Base-by-base conservation (phyloP, 1,140 invertebrate species). In the Pseudomyrmex sp. region DNA sequence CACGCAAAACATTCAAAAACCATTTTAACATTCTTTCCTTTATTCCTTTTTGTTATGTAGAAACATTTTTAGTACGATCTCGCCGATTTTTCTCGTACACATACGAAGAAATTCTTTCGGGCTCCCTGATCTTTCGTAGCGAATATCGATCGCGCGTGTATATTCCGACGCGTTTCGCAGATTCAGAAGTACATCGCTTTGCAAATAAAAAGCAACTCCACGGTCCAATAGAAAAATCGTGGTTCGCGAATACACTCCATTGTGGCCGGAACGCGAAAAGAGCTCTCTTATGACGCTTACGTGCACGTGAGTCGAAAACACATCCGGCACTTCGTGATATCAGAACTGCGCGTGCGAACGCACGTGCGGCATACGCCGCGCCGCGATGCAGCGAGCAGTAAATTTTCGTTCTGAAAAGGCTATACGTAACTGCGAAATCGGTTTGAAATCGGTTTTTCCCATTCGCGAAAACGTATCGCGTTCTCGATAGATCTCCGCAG, bases 241-340 rank as follows among this genome's bases (percentile, higher is more conserved):
- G 66, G 46, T 79, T 59, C 52, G 48, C 23, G 52, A 48, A 80
- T 72, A 80, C 56, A 61, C 23, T 48, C 76, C 46, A 50, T 80
- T 80, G 65, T 72, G 65, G 54, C 15, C 0, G 54, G 15, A 20
- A 80, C 66, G 76, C 54, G 76, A 70, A 72, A 72, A 70, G 76
- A 80, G 54, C 76, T 70, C 66, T 59, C 76, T 80, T 80, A 80
- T 80, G 44, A 80, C 56, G 66, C 44, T 52, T 52, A 52, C 20
- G 50, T 69, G 75, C 63, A 69, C 75, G 76, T 72, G 76, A 70
- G 54, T 50, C 76, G 76, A 72, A 80, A 80, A 72, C 76, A 80
- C 68, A 61, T 80, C 35, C 15, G 66, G 20, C 35, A 48, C 46
- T 59, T 15, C 23, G 66, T 46, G 76, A 59, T 59, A 62, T 48